A percentile compares a stretch with the other conserved stretches of the same genome.
These are phyloP conservation scores for Alfaro cultratus DNA, from an alignment of 2,797 vertebrate species.

Conservation along the genomic window DNA sequence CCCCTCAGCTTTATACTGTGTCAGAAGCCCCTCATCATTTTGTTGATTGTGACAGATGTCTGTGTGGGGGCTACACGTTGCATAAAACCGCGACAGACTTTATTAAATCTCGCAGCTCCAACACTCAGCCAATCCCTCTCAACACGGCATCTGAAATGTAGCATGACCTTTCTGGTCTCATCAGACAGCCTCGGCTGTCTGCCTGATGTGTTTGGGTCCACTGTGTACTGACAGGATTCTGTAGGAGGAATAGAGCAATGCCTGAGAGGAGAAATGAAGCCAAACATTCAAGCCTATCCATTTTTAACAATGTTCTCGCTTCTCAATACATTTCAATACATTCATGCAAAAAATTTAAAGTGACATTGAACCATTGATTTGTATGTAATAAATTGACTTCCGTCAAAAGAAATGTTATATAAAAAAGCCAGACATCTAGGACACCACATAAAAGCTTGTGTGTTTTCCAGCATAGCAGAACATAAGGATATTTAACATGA, in stretches of 20 bases:
- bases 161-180: conserved; percentile 73
- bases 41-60: conserved; percentile 49
- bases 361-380: conserved; percentile 39
- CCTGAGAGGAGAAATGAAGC: conserved; percentile 51
- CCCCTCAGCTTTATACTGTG: conserved; percentile 25
- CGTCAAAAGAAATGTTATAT: not conserved
- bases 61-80: conserved; percentile 34
- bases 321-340: conserved; percentile 27
- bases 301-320: conserved; percentile 47
- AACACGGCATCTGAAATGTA: conserved; percentile 71
- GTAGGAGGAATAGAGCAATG: conserved; percentile 46
- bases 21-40: conserved; percentile 49
- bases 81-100: conserved; percentile 53
- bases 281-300: conserved; percentile 45
- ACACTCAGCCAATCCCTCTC: conserved; percentile 49
- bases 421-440: not conserved
- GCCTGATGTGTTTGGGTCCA: conserved; percentile 67
- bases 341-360: conserved; percentile 26
- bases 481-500: not conserved
- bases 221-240: conserved; percentile 64
- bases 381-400: conserved; percentile 1
- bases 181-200: conserved; percentile 65
- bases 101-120: conserved; percentile 59
- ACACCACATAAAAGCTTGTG: not conserved
- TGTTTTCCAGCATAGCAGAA: not conserved